phyloP scores from a whole-genome alignment of 2,888 invertebrate species.

The Electrophaes corylata region DNA sequence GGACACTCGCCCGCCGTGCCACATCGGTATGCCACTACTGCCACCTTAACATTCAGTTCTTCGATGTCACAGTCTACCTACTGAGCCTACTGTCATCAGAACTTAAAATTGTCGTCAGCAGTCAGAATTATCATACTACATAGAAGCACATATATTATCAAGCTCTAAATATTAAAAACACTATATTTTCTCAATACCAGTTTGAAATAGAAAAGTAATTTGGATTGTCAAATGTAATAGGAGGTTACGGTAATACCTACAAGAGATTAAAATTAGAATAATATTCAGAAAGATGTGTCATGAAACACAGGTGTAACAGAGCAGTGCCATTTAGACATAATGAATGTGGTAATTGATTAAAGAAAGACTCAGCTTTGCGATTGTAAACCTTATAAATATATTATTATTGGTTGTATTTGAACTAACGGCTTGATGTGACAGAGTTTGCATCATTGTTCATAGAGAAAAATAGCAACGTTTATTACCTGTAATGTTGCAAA shows the following conservation, averaged over 20 bases:
- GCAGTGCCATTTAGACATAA: not conserved
- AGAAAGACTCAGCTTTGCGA: not conserved
- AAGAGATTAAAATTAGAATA: not conserved
- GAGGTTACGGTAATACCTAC: not conserved
- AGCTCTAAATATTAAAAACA: too few relatives aligned
- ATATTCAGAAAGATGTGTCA: not conserved
- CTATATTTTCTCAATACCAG: too few relatives aligned
- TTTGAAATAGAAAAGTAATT: not conserved
- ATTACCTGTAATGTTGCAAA: not conserved
- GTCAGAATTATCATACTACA: too few relatives aligned
- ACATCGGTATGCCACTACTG: too few relatives aligned
- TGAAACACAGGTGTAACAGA: slow-evolving; percentile 3
- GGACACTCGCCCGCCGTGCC: too few relatives aligned
- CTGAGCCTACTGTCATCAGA: too few relatives aligned
- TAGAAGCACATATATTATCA: too few relatives aligned
- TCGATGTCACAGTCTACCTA: too few relatives aligned
- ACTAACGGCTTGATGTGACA: not conserved
- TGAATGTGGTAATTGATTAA: slow-evolving; percentile 8
- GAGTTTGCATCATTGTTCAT: not conserved
- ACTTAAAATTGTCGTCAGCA: too few relatives aligned
- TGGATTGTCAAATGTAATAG: not conserved
- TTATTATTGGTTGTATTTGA: not conserved
- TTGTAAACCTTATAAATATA: not conserved
- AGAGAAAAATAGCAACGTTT: not conserved
- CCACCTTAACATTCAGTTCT: too few relatives aligned